phyloP scores from a whole-genome alignment of 2,797 vertebrate genomes.

The Mastacembelus armatus region DNA sequence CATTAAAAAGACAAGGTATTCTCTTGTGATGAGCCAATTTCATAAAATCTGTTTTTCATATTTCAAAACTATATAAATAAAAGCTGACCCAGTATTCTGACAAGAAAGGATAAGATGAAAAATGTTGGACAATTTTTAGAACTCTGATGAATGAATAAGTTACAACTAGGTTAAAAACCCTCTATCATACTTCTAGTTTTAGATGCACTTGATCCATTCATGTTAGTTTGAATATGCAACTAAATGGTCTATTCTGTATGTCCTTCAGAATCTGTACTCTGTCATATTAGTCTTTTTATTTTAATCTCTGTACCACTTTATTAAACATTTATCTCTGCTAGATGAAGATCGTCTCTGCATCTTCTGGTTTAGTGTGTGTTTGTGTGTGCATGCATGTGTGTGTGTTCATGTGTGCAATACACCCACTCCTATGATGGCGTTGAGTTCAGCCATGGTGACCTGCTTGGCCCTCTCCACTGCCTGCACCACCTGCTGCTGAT shows the following conservation, averaged over 20 bases:
- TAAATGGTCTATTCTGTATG: neutral
- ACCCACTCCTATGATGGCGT: constrained; percentile 98
- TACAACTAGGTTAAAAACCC: neutral
- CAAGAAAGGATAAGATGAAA: neutral
- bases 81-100: neutral
- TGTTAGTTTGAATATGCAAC: neutral
- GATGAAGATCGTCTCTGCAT: neutral
- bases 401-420: constrained; percentile 39
- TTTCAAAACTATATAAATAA: neutral
- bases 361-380: neutral
- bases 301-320: neutral
- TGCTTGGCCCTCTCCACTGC: constrained; percentile 90
- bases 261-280: neutral
- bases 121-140: neutral
- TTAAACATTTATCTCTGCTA: neutral
- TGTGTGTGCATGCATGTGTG: constrained; percentile 23
- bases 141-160: neutral
- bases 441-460: constrained; percentile 98
- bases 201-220: neutral
- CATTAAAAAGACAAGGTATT: too few species aligned
- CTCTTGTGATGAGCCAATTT: neutral
- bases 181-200: neutral
- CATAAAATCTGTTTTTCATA: neutral
- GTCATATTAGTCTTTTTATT: neutral
- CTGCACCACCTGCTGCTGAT: constrained; percentile 85